These are phyloP conservation scores for Siniperca knerii DNA, from an alignment of 2,113 vertebrate genomes.

Conservation along the genomic window DNA sequence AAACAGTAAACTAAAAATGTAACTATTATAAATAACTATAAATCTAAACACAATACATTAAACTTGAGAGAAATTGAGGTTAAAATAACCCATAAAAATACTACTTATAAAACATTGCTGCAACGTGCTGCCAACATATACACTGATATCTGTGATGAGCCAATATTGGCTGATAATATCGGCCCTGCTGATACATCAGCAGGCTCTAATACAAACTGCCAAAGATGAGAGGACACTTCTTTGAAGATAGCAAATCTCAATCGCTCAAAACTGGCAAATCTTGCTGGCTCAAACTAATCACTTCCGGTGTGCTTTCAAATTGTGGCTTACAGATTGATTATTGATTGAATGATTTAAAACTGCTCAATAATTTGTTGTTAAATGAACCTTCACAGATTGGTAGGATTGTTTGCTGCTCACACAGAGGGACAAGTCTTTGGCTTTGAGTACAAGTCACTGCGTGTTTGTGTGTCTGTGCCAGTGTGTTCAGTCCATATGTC, in stretches of 20 bases:
- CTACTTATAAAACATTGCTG: background rate
- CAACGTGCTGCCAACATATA: background rate
- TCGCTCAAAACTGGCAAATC: background rate
- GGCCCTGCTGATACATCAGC: conserved; percentile 22
- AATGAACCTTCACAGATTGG: conserved; percentile 23
- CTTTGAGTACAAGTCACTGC: conserved; percentile 7
- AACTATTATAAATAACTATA: background rate
- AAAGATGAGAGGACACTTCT: conserved; percentile 4
- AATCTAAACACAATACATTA: background rate
- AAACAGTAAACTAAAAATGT: background rate
- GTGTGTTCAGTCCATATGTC: conserved; percentile 48
- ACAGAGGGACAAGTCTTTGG: conserved; percentile 17
- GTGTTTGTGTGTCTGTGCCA: background rate
- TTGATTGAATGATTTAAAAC: conserved; percentile 24
- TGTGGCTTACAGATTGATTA: conserved; percentile 28
- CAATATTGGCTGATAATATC: too few species aligned
- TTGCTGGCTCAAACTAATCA: background rate
- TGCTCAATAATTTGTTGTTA: conserved; percentile 24
- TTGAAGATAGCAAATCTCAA: background rate
- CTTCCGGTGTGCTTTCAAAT: background rate
- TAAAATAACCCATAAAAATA: background rate
- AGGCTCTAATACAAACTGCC: background rate
- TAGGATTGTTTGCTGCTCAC: conserved; percentile 1
- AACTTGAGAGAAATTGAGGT: background rate
- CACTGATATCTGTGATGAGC: background rate